phyloP scores from a whole-genome alignment of 2,113 vertebrate genomes.

The Dascyllus trimaculatus region DNA sequence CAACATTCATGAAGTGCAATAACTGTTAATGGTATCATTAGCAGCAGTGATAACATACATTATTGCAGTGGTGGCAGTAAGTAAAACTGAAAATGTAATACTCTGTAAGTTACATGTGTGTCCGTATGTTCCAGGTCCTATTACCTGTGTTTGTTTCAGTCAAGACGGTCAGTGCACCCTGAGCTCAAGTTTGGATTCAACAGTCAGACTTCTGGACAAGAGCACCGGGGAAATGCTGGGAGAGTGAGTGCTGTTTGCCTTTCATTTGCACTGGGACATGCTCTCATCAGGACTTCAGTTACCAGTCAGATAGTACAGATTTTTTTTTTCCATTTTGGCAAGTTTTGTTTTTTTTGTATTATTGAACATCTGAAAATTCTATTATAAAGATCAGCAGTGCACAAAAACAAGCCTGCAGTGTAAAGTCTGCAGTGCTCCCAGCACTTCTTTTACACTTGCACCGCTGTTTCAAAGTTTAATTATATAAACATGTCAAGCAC shows the following conservation, averaged over 20 bases:
- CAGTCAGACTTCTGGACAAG: conserved; percentile 92
- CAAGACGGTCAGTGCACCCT: conserved; percentile 91
- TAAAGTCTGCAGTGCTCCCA: too few species aligned
- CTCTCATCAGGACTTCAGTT: not conserved
- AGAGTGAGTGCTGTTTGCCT: conserved; percentile 85
- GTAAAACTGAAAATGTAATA: not conserved
- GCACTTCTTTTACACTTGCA: too few species aligned
- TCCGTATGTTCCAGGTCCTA: conserved; percentile 86
- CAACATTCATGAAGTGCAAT: not conserved
- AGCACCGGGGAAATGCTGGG: conserved; percentile 94
- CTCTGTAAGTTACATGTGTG: not conserved
- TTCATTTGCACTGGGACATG: not conserved
- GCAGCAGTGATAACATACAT: not conserved
- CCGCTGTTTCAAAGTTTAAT: too few species aligned
- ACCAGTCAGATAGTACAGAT: too few species aligned
- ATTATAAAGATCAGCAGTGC: too few species aligned
- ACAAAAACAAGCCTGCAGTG: too few species aligned
- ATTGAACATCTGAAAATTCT: too few species aligned
- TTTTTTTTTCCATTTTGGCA: too few species aligned
- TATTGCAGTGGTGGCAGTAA: not conserved
- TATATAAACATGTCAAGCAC: too few species aligned
- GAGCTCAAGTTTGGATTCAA: conserved; percentile 90
- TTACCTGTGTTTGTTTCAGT: conserved; percentile 96
- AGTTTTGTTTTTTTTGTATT: too few species aligned
- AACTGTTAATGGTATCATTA: not conserved